phyloP scores from a whole-genome alignment of 2,113 vertebrate species.

The Labeo rohita region DNA sequence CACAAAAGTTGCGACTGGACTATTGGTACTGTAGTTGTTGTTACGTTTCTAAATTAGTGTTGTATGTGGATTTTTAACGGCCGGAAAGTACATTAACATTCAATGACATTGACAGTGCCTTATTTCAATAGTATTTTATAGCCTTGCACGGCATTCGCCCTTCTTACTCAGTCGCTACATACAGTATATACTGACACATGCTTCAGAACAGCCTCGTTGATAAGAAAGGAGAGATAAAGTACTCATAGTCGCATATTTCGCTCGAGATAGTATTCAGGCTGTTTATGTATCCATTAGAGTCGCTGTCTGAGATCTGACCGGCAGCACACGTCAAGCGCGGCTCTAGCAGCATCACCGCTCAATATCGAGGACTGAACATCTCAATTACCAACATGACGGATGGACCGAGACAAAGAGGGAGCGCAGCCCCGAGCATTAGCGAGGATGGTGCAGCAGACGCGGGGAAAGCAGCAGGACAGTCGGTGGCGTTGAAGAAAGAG shows the following conservation, averaged over 20 bases:
- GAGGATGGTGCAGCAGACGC: constrained; percentile 63
- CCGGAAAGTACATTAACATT: background rate
- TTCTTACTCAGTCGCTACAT: background rate
- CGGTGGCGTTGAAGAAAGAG: constrained; percentile 89
- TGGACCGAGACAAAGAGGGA: constrained; percentile 75
- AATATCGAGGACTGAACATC: constrained; percentile 36
- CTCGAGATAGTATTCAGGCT: background rate
- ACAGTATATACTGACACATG: background rate
- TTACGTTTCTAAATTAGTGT: background rate
- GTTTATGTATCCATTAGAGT: background rate
- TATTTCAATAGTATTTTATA: background rate
- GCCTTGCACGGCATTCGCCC: background rate
- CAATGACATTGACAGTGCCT: background rate
- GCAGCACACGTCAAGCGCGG: constrained; percentile 5
- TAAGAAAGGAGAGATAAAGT: background rate
- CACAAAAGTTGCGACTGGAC: constrained; percentile 10
- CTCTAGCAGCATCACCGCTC: constrained; percentile 19
- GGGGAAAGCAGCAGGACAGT: constrained; percentile 60
- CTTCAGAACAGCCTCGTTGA: background rate
- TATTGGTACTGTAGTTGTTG: background rate
- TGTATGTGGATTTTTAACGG: background rate
- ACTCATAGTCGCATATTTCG: background rate
- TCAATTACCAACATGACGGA: constrained; percentile 74
- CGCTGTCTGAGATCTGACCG: background rate
- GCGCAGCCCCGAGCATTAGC: constrained; percentile 57